phyloP scores from a whole-genome alignment of 2,888 invertebrate species.

The Lasioglossum figueresi region DNA sequence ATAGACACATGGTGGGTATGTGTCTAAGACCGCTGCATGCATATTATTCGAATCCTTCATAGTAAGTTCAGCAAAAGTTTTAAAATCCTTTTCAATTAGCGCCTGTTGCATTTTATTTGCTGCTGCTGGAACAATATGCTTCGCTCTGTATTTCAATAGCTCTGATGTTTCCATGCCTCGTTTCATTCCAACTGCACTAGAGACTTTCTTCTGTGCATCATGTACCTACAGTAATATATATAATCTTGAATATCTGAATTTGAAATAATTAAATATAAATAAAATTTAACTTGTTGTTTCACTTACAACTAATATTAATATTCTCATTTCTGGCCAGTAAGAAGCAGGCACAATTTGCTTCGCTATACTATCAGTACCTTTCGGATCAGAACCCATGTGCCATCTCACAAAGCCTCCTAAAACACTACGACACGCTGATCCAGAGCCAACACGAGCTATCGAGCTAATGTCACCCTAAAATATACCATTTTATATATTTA shows the following conservation, averaged over 20 bases:
- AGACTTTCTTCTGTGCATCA: constrained; percentile 92
- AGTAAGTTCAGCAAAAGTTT: constrained; percentile 94
- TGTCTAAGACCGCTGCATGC: constrained; percentile 96
- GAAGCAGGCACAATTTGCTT: constrained; percentile 88
- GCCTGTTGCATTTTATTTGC: constrained; percentile 87
- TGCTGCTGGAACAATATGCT: constrained; percentile 90
- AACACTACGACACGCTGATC: constrained; percentile 98
- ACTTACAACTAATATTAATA: constrained; percentile 93
- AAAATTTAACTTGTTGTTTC: background rate
- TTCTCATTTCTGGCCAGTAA: constrained; percentile 96
- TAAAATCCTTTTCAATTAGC: constrained; percentile 90
- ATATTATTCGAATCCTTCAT: constrained; percentile 99
- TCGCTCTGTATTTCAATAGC: constrained; percentile 90
- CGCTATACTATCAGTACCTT: constrained; percentile 92
- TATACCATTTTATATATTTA: background rate
- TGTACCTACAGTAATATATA: constrained; percentile 82
- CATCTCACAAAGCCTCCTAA: constrained; percentile 98
- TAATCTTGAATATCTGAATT: background rate
- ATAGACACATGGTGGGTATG: constrained; percentile 97
- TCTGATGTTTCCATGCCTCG: constrained; percentile 91
- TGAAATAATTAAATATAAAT: constrained; percentile 13
- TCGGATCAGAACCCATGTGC: constrained; percentile 88
- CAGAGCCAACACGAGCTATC: constrained; percentile 94
- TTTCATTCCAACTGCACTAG: constrained; percentile 96
- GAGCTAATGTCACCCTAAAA: constrained; percentile 88